Evolutionary conservation across 2,888 invertebrate genomes (phyloP).

Genomic region (Drosophila hamatofila): DNA sequence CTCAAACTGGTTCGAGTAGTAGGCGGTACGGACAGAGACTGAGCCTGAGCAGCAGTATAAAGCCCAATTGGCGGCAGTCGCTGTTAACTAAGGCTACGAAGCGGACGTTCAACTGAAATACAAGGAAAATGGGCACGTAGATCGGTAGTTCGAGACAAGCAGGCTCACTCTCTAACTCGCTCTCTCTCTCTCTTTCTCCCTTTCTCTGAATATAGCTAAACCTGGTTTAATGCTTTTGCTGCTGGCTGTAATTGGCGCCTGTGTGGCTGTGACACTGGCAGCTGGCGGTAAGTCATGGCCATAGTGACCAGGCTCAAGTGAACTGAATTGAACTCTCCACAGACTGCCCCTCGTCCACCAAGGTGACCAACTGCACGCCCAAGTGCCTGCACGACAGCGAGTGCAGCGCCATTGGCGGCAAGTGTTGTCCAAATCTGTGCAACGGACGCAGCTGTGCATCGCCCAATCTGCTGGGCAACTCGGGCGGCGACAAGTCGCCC

Average conservation of each 20-base stretch:
- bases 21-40: slow-evolving; percentile 29
- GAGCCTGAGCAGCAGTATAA: slow-evolving; percentile 56
- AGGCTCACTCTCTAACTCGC: not conserved
- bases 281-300: slow-evolving; percentile 67
- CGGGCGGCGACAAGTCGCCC: slow-evolving; percentile 69
- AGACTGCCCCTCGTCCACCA: slow-evolving; percentile 88
- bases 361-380: slow-evolving; percentile 89
- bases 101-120: slow-evolving; percentile 62
- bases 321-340: not conserved
- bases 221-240: slow-evolving; percentile 49
- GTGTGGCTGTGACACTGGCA: slow-evolving; percentile 58
- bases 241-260: slow-evolving; percentile 57
- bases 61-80: slow-evolving; percentile 61
- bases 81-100: slow-evolving; percentile 47
- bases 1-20: slow-evolving; percentile 61
- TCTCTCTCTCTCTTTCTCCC: not conserved
- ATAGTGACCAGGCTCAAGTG: not conserved
- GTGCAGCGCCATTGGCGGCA: slow-evolving; percentile 88
- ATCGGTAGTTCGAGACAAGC: slow-evolving; percentile 1
- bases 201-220: slow-evolving; percentile 34
- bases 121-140: slow-evolving; percentile 46
- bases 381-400: slow-evolving; percentile 89
- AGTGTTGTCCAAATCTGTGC: slow-evolving; percentile 90
- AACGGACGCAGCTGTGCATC: slow-evolving; percentile 89
- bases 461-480: slow-evolving; percentile 83